A percentile compares a stretch with the other conserved stretches of the same genome.
phyloP scores from a whole-genome alignment of 2,113 vertebrate species.

The Speoplatyrhinus poulsoni region DNA sequence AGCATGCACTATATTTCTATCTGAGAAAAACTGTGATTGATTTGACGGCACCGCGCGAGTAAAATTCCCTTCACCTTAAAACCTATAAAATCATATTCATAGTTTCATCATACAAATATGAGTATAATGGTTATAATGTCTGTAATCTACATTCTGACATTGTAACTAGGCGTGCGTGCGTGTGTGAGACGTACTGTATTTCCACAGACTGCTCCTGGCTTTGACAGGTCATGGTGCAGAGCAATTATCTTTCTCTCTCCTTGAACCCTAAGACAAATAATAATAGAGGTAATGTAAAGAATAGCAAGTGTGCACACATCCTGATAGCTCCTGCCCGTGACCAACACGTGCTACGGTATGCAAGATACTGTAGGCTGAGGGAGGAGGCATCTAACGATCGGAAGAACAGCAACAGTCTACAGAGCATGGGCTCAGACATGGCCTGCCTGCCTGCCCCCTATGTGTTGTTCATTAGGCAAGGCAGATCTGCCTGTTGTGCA shows the following conservation, averaged over 20 bases:
- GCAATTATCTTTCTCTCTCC: slow-evolving; percentile 9
- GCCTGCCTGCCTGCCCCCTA: background rate
- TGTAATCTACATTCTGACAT: slow-evolving; percentile 15
- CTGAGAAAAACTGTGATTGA: background rate
- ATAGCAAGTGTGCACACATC: background rate
- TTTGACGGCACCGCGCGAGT: background rate
- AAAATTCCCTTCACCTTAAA: background rate
- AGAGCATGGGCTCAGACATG: slow-evolving; percentile 10
- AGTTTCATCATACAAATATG: background rate
- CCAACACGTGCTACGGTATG: slow-evolving; percentile 7
- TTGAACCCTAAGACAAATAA: slow-evolving; percentile 27
- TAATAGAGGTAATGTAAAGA: background rate
- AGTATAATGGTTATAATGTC: too few species aligned
- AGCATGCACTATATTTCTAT: too few species aligned
- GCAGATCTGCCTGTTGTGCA: slow-evolving; percentile 6
- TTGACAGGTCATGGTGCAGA: slow-evolving; percentile 15
- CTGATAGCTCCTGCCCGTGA: background rate
- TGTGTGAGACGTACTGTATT: background rate
- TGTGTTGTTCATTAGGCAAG: slow-evolving; percentile 30
- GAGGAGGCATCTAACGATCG: background rate
- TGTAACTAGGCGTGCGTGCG: too few species aligned
- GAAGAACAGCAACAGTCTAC: slow-evolving; percentile 1
- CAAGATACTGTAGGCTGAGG: background rate
- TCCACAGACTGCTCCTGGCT: slow-evolving; percentile 30
- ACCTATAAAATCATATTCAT: background rate